Evolutionary conservation across 2,888 invertebrate species (phyloP), one percentile per base, ranked within the genome.

Genomic region (Nemapogon koenigi): DNA sequence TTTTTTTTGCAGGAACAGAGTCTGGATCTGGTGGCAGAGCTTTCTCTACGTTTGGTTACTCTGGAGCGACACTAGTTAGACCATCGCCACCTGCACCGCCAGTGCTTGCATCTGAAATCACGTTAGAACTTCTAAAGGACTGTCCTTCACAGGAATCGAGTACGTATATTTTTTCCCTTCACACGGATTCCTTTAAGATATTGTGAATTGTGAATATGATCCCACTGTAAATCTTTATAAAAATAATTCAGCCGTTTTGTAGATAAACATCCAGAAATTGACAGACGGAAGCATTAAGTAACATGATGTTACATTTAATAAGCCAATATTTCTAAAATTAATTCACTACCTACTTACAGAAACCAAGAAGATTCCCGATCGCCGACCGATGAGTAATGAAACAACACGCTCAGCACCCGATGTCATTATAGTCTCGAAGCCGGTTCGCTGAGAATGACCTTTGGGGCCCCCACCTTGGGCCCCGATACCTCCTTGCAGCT

Each of bases 371-470:
- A 50, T 61, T 10, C 45, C 57, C 0, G 75, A 76, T 31, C 76
- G 83, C 28, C 75, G 88, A 35, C 89, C 90, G 31, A 90, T 88
- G 69, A 90, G 91, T 68, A 87, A 86, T 41, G 88, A 92, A 59
- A 91, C 92, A 40, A 91, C 91, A 41, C 90, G 92, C 55, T 92
- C 93, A 40, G 93, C 93, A 1, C 93, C 93, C 35, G 94, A 94
- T 66, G 93, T 94, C 53, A 91, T 94, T 59, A 92, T 92, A 11
- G 78, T 78, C 13, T 76, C 78, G 43, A 76, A 78, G 42, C 76
- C 75, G 70, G 63, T 76, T 78, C 73, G 76, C 78, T 78, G 78
- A 78, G 70, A 65, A 47, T 60, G 72, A 75, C 75, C 70, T 43
- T 51, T 60, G 76, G 76, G 78, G 75, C 75, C 71, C 64, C 55